Evolutionary conservation across 2,888 invertebrate species (phyloP).

Genomic region (Coenonympha arcania): DNA sequence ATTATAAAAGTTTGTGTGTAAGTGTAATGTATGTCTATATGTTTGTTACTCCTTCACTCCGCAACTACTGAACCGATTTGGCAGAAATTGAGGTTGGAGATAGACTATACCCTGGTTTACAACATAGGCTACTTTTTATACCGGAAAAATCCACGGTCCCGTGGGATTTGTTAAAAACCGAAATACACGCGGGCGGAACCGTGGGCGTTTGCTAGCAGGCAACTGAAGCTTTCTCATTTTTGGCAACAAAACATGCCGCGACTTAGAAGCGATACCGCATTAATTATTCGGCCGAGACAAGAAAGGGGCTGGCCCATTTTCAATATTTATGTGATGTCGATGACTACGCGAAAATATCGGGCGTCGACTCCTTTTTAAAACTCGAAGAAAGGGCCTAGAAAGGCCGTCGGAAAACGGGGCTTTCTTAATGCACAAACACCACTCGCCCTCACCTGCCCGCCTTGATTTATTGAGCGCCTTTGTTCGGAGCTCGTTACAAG

Average conservation of each 20-base stretch:
- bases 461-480: slow-evolving; percentile 71
- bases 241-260: slow-evolving; percentile 63
- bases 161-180: neutral
- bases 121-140: no score
- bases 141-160: no score
- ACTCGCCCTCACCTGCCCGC: slow-evolving; percentile 65
- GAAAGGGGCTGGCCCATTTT: slow-evolving; percentile 72
- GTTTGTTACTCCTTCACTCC: no score
- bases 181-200: neutral
- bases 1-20: no score
- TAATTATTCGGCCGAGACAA: slow-evolving; percentile 72
- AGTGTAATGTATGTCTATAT: no score
- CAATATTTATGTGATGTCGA: slow-evolving; percentile 76
- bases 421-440: slow-evolving; percentile 74
- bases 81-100: no score
- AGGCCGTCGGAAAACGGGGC: slow-evolving; percentile 66
- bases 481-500: slow-evolving; percentile 71
- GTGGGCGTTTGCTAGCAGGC: no score
- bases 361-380: slow-evolving; percentile 74
- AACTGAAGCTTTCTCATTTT: slow-evolving; percentile 50
- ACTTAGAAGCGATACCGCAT: slow-evolving; percentile 66
- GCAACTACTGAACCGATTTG: no score
- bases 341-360: slow-evolving; percentile 72
- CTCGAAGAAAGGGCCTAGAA: slow-evolving; percentile 70
- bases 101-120: no score